Evolutionary conservation across 2,113 vertebrate species (phyloP).

Genomic region (Eudyptes chrysolophus): DNA sequence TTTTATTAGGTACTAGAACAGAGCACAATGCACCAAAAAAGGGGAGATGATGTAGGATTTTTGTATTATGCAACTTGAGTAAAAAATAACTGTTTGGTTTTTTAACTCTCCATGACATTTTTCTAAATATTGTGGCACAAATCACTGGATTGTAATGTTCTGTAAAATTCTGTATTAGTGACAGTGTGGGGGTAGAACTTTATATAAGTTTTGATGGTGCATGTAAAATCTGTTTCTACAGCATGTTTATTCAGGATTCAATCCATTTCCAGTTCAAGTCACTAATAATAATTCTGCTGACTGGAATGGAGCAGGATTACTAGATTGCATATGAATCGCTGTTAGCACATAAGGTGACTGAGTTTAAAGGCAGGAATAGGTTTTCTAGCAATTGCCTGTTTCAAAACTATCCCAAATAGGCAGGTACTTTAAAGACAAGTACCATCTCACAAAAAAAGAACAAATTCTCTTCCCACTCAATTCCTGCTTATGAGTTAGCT

Average conservation of each 20-base stretch:
- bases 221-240: not conserved
- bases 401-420: not conserved
- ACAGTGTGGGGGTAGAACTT: not conserved
- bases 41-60: not conserved
- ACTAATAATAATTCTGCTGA: not conserved
- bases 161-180: not conserved
- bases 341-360: not conserved
- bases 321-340: not conserved
- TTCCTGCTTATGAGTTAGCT: not conserved
- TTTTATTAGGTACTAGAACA: conserved; percentile 53
- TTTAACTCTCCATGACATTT: not conserved
- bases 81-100: not conserved
- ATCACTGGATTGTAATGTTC: not conserved
- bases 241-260: not conserved
- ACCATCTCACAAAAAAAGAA: not conserved
- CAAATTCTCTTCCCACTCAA: not conserved
- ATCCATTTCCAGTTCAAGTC: not conserved
- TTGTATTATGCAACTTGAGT: not conserved
- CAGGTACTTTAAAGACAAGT: not conserved
- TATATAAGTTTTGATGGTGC: not conserved
- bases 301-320: not conserved
- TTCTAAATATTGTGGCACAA: not conserved
- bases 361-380: not conserved
- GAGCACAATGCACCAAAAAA: not conserved
- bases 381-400: not conserved